These are phyloP conservation scores for Brachionus manjavacas DNA, from an alignment of 1,140 invertebrate species.

Conservation along the genomic window DNA sequence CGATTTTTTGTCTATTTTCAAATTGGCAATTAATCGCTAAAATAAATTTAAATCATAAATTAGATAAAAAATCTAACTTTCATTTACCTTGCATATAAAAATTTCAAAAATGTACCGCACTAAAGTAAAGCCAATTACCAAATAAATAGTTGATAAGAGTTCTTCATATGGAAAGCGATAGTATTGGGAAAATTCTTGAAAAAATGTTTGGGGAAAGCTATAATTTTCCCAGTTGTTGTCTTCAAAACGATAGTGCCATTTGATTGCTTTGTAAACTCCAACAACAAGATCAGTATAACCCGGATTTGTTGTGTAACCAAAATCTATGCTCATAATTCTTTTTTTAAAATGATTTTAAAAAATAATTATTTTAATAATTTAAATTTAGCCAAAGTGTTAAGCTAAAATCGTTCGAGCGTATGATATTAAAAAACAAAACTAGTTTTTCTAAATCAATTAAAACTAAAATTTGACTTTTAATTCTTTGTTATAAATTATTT, in stretches of 20 bases:
- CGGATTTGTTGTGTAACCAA: slow-evolving; percentile 14
- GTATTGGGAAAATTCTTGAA: background rate
- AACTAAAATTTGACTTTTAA: background rate
- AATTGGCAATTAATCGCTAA: background rate
- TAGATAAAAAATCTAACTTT: background rate
- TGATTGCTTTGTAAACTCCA: background rate
- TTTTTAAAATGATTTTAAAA: background rate
- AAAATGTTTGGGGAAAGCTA: slow-evolving; percentile 9
- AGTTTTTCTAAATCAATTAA: background rate
- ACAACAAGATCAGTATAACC: background rate
- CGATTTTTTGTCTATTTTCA: slow-evolving; percentile 8
- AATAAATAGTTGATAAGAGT: background rate
- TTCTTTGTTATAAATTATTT: background rate
- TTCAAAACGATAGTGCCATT: slow-evolving; percentile 1
- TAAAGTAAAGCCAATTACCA: background rate
- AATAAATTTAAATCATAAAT: background rate
- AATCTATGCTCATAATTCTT: slow-evolving; percentile 20
- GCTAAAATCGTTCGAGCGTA: background rate
- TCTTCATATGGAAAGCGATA: slow-evolving; percentile 15
- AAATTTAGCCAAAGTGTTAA: background rate
- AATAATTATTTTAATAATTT: background rate
- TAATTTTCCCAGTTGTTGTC: slow-evolving; percentile 16
- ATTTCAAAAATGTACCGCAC: slow-evolving; percentile 7
- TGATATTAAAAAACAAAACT: background rate
- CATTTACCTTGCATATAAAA: background rate